Evolutionary conservation across 2,113 vertebrate species (phyloP).

Genomic region (Callipepla squamata): DNA sequence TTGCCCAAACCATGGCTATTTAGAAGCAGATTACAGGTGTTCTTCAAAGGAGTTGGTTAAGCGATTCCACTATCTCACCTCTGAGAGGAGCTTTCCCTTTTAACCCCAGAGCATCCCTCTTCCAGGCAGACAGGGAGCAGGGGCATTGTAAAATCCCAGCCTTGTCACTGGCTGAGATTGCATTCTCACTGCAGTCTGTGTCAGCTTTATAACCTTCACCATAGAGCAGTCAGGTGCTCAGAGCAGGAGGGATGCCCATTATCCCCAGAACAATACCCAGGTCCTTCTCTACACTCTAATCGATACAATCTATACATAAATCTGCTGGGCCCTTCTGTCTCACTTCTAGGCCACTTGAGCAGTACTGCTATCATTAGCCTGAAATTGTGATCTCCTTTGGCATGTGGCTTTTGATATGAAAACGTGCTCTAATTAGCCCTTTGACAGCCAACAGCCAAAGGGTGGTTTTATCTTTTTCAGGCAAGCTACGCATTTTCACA

Average conservation of each 20-base stretch:
- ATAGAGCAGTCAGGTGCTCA: neutral
- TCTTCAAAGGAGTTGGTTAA: neutral
- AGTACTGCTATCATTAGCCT: neutral
- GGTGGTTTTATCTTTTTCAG: neutral
- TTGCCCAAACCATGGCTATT: neutral
- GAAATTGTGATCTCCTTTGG: neutral
- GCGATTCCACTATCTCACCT: neutral
- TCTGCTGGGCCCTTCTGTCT: neutral
- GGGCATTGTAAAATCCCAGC: neutral
- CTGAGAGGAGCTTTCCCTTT: neutral
- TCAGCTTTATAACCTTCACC: neutral
- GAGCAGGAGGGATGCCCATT: neutral
- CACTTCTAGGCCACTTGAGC: neutral
- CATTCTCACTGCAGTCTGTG: neutral
- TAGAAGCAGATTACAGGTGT: neutral
- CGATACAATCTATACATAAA: neutral
- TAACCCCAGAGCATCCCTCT: neutral
- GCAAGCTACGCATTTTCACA: neutral
- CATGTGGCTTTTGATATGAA: neutral
- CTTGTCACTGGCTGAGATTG: neutral
- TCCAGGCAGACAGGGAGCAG: neutral
- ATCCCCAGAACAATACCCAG: fast-evolving
- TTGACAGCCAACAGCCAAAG: neutral
- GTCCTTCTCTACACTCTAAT: fast-evolving
- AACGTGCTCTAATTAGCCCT: neutral